A percentile compares a stretch with the other conserved stretches of the same genome.
Evolutionary conservation across 2,113 vertebrate species (phyloP).

Genomic region (Phalacrocorax carbo): DNA sequence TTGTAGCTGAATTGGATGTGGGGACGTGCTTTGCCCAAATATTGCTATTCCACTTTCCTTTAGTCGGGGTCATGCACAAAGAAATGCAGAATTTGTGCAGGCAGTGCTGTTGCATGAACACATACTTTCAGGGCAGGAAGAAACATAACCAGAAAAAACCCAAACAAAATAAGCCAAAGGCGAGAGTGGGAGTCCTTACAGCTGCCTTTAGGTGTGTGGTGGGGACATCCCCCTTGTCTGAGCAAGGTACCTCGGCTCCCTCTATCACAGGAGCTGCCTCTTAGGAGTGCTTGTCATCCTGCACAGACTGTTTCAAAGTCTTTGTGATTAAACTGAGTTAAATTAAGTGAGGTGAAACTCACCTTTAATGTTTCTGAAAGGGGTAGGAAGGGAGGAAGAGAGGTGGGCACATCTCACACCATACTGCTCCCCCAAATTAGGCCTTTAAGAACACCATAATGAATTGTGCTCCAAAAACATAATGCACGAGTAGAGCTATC

Average conservation of each 20-base stretch:
- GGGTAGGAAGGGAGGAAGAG: background rate
- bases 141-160: background rate
- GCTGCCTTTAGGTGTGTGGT: background rate
- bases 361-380: background rate
- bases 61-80: background rate
- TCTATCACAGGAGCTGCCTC: background rate
- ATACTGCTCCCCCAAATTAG: too few relatives aligned
- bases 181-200: background rate
- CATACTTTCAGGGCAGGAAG: background rate
- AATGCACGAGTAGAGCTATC: background rate
- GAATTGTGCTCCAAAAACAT: background rate
- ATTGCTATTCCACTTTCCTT: background rate
- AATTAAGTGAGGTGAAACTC: background rate
- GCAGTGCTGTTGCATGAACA: background rate
- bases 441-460: background rate
- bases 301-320: background rate
- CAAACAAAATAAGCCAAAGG: background rate
- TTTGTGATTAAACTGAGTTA: background rate
- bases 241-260: background rate
- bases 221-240: background rate
- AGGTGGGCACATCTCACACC: background rate
- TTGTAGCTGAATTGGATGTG: too few relatives aligned
- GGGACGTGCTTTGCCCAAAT: background rate
- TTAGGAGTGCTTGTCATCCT: background rate
- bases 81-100: background rate